Evolutionary conservation across 2,113 vertebrate species (phyloP).

Genomic region (Osmerus eperlanus): DNA sequence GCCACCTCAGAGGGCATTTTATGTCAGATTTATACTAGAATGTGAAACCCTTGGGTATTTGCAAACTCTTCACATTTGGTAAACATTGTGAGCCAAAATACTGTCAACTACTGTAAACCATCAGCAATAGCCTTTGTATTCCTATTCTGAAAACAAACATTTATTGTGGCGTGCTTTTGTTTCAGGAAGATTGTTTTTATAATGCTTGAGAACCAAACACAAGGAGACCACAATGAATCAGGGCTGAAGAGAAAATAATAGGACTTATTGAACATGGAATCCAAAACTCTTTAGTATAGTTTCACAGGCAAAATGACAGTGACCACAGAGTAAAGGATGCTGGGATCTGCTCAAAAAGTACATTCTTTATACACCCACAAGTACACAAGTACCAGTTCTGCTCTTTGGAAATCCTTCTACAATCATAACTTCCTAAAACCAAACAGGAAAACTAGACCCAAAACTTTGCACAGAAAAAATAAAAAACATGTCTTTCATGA

Average conservation of each 20-base stretch:
- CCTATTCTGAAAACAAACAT: constrained; percentile 51
- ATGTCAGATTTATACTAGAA: constrained; percentile 30
- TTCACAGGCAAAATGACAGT: constrained; percentile 48
- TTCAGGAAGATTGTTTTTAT: constrained; percentile 38
- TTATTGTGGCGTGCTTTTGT: constrained; percentile 65
- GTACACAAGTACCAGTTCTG: constrained; percentile 40
- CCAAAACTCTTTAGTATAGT: constrained; percentile 47
- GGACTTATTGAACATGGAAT: constrained; percentile 51
- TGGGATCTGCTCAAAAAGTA: constrained; percentile 51
- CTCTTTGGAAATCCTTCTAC: background rate
- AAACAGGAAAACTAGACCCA: constrained; percentile 30
- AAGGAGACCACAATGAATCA: constrained; percentile 49
- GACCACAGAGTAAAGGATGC: constrained; percentile 53
- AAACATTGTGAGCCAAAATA: constrained; percentile 29
- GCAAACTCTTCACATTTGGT: constrained; percentile 48
- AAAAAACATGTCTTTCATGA: constrained; percentile 11
- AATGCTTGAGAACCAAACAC: constrained; percentile 39
- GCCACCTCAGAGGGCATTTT: constrained; percentile 22
- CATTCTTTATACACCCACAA: constrained; percentile 42
- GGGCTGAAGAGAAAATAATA: constrained; percentile 59
- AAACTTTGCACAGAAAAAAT: too few species aligned
- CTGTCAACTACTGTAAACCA: constrained; percentile 17
- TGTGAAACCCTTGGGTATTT: constrained; percentile 35
- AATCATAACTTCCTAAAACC: constrained; percentile 29
- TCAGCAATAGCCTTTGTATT: constrained; percentile 58